Conservation (phyloP, 2,888 invertebrate species). For the Microctonus brassicae region DNA sequence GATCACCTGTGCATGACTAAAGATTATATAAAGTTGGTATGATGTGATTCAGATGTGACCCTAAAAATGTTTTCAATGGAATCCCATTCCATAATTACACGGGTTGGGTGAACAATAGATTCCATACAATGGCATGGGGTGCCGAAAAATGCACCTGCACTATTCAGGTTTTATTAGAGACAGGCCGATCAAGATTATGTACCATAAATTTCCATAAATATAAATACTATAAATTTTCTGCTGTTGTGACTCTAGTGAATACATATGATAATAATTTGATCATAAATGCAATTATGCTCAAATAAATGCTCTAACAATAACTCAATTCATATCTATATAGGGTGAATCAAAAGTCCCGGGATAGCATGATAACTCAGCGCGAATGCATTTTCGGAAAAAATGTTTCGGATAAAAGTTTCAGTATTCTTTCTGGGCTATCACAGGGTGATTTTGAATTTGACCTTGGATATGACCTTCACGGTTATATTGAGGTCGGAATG, state of each 20-base stretch:
- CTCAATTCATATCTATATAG: no score
- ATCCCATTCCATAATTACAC: constrained; percentile 1
- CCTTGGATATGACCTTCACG: no score
- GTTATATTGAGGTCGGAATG: no score
- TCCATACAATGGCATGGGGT: neutral
- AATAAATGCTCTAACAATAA: no score
- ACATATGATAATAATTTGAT: no score
- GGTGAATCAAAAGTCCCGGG: no score
- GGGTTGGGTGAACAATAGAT: neutral
- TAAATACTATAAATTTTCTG: constrained; percentile 9
- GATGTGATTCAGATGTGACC: neutral
- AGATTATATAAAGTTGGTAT: neutral
- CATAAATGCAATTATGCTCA: no score
- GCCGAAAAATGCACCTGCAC: constrained; percentile 7
- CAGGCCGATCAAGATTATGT: neutral
- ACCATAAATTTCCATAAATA: neutral
- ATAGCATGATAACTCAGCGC: no score
- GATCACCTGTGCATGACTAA: constrained; percentile 9
- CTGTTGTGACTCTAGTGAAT: neutral
- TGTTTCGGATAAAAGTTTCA: no score
- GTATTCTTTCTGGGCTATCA: no score
- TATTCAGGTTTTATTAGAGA: neutral
- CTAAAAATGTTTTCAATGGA: neutral
- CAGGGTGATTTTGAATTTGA: no score
- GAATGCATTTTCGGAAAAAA: no score